These are phyloP conservation scores for Apistogramma diplotaenia DNA, from an alignment of 2,113 vertebrate genomes.

Conservation along the genomic window DNA sequence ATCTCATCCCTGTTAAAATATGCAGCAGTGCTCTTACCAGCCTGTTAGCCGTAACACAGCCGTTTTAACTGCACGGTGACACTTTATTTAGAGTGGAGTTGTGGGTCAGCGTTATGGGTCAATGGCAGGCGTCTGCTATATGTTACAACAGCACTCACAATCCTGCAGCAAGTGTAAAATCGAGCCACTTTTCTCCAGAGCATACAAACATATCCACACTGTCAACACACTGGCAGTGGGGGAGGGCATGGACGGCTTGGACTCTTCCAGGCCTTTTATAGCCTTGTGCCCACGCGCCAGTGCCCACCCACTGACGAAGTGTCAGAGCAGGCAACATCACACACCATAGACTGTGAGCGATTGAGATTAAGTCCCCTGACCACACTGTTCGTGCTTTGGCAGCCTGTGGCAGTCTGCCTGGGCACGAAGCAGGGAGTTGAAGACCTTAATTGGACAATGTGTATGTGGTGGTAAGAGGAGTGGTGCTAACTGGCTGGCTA, in stretches of 20 bases:
- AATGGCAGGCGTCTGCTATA: slow-evolving; percentile 33
- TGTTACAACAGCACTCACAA: slow-evolving; percentile 43
- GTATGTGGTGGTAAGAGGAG: slow-evolving; percentile 17
- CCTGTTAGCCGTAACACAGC: not conserved
- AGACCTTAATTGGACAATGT: slow-evolving; percentile 73
- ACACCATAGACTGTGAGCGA: slow-evolving; percentile 35
- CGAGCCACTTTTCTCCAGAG: slow-evolving; percentile 15
- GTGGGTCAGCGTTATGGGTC: slow-evolving; percentile 30
- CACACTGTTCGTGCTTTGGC: slow-evolving; percentile 47
- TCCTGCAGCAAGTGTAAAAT: slow-evolving; percentile 45
- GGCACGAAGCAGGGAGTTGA: slow-evolving; percentile 33
- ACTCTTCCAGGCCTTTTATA: slow-evolving; percentile 71
- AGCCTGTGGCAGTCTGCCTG: slow-evolving; percentile 44
- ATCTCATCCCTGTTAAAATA: not conserved
- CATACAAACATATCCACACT: slow-evolving; percentile 1
- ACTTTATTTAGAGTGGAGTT: slow-evolving; percentile 27
- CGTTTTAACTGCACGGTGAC: slow-evolving; percentile 26
- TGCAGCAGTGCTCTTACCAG: not conserved
- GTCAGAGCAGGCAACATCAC: slow-evolving; percentile 51
- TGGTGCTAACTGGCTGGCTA: not conserved
- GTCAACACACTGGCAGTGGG: slow-evolving; percentile 21
- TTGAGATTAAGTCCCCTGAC: slow-evolving; percentile 64
- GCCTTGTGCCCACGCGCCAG: slow-evolving; percentile 55
- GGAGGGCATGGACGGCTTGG: not conserved
- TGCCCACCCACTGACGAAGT: slow-evolving; percentile 64